A percentile compares a stretch with the other conserved stretches of the same genome.
phyloP scores from a whole-genome alignment of 2,113 vertebrate genomes.

The Ivindomyrus marchei region DNA sequence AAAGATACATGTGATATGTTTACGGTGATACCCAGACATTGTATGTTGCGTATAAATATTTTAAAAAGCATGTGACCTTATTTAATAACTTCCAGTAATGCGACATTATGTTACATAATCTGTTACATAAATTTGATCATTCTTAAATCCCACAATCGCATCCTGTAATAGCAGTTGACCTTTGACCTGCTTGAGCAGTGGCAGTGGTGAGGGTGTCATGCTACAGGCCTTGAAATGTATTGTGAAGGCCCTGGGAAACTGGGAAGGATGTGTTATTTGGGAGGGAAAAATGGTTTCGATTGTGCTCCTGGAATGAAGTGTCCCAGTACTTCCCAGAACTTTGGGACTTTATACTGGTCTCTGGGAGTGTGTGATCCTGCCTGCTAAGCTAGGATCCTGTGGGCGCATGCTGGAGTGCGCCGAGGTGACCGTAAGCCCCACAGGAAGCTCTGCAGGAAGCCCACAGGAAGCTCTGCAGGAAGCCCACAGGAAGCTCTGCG shows the following conservation, averaged over 20 bases:
- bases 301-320: slow-evolving; percentile 35
- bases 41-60: neutral
- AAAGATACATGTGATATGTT: neutral
- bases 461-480: slow-evolving; percentile 48
- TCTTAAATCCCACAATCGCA: neutral
- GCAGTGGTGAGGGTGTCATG: neutral
- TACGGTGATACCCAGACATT: neutral
- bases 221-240: slow-evolving; percentile 25
- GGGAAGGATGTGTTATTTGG: slow-evolving; percentile 43
- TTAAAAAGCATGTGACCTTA: neutral
- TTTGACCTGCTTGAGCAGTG: neutral
- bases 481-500: slow-evolving; percentile 51
- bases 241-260: slow-evolving; percentile 31
- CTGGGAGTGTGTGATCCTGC: slow-evolving; percentile 29
- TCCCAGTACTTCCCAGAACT: neutral
- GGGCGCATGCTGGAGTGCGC: slow-evolving; percentile 34
- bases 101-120: neutral
- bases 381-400: slow-evolving; percentile 31
- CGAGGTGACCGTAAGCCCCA: slow-evolving; percentile 23
- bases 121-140: neutral
- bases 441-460: slow-evolving; percentile 35
- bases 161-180: neutral
- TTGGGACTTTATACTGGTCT: slow-evolving; percentile 2
- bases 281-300: neutral
- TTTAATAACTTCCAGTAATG: neutral